Evolutionary conservation across 2,888 invertebrate species (phyloP).

Genomic region (Helobdella robusta): DNA sequence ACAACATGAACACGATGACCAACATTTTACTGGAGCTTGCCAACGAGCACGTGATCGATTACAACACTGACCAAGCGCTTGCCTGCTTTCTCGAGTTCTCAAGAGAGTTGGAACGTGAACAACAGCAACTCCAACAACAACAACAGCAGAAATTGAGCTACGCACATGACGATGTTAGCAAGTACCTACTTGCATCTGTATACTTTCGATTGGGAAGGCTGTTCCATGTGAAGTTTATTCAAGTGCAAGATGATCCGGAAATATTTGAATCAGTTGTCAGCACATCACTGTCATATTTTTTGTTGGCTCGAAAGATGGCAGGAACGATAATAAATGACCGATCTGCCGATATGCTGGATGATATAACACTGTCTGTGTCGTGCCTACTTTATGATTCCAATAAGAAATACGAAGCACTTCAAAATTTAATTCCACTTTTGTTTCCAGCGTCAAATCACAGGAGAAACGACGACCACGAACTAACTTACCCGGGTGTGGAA

Average conservation of each 20-base stretch:
- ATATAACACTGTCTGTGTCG: not conserved
- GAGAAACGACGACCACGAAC: not conserved
- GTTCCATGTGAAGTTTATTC: conserved; percentile 7
- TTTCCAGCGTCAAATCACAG: too few species aligned
- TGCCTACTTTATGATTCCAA: not conserved
- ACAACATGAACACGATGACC: not conserved
- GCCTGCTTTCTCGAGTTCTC: conserved; percentile 6
- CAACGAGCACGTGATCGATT: not conserved
- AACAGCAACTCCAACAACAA: too few species aligned
- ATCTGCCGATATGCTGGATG: not conserved
- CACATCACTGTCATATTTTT: not conserved
- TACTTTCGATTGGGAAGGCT: conserved; percentile 9
- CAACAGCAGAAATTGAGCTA: not conserved
- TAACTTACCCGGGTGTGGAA: not conserved
- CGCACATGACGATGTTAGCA: not conserved
- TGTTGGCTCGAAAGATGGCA: not conserved
- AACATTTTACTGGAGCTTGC: conserved; percentile 8
- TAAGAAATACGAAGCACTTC: conserved; percentile 1
- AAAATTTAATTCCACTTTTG: not conserved
- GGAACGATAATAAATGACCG: not conserved
- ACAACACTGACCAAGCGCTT: conserved; percentile 17
- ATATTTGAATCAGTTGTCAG: not conserved
- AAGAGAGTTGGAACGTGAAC: conserved; percentile 7
- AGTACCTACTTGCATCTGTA: not conserved
- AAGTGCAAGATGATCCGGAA: not conserved